phyloP scores from a whole-genome alignment of 2,888 invertebrate species.

The Zygothrica quintamaculata region DNA sequence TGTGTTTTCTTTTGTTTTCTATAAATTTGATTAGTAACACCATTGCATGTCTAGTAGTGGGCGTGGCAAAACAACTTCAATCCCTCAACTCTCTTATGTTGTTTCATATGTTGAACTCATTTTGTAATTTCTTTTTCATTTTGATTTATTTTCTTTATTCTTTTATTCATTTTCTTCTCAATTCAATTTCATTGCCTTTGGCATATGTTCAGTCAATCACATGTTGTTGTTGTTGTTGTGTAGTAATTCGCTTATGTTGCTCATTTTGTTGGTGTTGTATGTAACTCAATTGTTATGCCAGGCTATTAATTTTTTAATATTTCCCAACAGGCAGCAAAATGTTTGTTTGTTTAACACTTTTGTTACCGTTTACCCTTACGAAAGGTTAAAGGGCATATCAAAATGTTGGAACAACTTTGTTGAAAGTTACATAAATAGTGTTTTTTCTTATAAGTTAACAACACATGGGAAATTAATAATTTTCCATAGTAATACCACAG shows the following conservation, averaged over 20 bases:
- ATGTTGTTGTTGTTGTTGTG: constrained; percentile 18
- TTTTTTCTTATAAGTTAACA: no score
- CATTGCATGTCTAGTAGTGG: constrained; percentile 32
- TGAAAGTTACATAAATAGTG: no score
- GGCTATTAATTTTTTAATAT: constrained; percentile 27
- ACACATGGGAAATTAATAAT: no score
- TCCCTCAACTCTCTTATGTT: no score
- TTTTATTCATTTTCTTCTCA: constrained; percentile 31
- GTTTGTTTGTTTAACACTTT: not conserved
- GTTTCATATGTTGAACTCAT: constrained; percentile 17
- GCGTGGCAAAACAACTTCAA: constrained; percentile 32
- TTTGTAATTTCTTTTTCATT: constrained; percentile 50
- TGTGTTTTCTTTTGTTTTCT: constrained; percentile 25
- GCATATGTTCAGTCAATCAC: constrained; percentile 26
- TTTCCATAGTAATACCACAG: no score
- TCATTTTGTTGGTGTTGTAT: constrained; percentile 7
- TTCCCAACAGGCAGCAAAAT: constrained; percentile 21
- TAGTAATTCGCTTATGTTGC: not conserved
- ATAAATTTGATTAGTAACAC: constrained; percentile 81
- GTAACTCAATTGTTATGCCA: constrained; percentile 56
- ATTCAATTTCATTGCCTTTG: constrained; percentile 48
- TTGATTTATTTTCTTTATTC: constrained; percentile 55
- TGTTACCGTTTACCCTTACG: no score
- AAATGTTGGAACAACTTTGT: no score
- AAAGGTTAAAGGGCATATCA: no score